Percentiles rank a stretch among this genome's conserved stretches.
These are phyloP conservation scores for Pituophis catenifer DNA, from an alignment of 2,113 vertebrate species.

Conservation along the genomic window DNA sequence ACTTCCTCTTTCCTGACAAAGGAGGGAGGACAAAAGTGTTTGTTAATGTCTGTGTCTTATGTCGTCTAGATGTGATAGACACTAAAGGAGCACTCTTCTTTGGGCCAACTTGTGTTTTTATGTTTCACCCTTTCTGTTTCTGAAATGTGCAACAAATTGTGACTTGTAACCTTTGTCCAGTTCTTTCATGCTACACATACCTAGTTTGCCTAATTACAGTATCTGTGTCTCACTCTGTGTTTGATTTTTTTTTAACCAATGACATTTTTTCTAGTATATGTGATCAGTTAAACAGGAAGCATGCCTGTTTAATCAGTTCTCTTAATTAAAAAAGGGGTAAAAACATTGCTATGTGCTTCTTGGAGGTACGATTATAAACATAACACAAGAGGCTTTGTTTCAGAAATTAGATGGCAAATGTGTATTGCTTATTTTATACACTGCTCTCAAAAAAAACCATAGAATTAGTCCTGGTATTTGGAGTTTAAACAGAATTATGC, in stretches of 20 bases:
- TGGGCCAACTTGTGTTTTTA: not conserved
- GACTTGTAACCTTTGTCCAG: not conserved
- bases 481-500: not conserved
- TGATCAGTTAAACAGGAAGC: not conserved
- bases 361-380: not conserved
- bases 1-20: slow-evolving; percentile 55
- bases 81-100: not conserved
- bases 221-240: not conserved
- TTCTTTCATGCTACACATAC: not conserved
- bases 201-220: not conserved
- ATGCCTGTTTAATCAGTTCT: not conserved
- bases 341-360: not conserved
- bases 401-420: not conserved
- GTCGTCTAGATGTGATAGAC: not conserved
- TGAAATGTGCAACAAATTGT: slow-evolving; percentile 2
- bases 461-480: not conserved
- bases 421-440: not conserved
- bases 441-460: not conserved
- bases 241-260: not conserved
- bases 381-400: not conserved
- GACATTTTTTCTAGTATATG: not conserved
- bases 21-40: slow-evolving; percentile 14
- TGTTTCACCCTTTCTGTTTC: slow-evolving; percentile 1
- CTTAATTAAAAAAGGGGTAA: not conserved
- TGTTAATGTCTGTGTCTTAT: not conserved